Evolutionary conservation across 2,113 vertebrate genomes (phyloP), one percentile per base, ranked within the genome.

Genomic region (Esox niger): DNA sequence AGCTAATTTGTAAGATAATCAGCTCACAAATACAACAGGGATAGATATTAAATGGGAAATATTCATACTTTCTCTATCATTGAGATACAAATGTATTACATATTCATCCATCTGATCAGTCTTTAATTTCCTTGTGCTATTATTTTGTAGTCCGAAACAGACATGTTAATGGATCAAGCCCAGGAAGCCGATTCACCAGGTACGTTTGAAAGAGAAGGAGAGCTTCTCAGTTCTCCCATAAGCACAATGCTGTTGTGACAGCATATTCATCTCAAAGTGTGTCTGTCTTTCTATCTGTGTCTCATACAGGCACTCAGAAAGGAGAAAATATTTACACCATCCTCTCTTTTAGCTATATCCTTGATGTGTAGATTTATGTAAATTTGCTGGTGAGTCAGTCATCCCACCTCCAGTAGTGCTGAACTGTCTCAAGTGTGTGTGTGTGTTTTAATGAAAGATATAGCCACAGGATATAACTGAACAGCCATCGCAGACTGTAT

Each of bases 131-230:
- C 38, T 43, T 43, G 38, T 43, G 38, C 38, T 43, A 15, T 26
- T 69, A 27, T 38, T 23, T 62, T 58, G 7, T 66, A 84, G 80
- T 75, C 72, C 1, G 80, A 84, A 68, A 79, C 82, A 13, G 62
- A 64, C 47, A 23, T 69, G 20, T 63, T 85, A 71, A 80, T 77
- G 73, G 69, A 69, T 11, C 65, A 49, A 29, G 66, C 60, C 33
- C 33, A 68, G 29, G 33, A 21, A 35, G 56, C 38, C 27, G 26
- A 57, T n/a, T 69, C 61, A 15, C 71, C 68, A 73, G 79, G 82
- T 84, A 77, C 62, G 35, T 54, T 2, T 17, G 33, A 21, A 6
- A 43, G 25, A 38, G 17, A 17, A 52, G 17, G 23, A 31, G 3
- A 6, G 10, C 10, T 43, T 43, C 35, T 43, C 35, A 43, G n/a